Base-by-base conservation (phyloP, 2,113 vertebrate species). In the Tiliqua scincoides region DNA sequence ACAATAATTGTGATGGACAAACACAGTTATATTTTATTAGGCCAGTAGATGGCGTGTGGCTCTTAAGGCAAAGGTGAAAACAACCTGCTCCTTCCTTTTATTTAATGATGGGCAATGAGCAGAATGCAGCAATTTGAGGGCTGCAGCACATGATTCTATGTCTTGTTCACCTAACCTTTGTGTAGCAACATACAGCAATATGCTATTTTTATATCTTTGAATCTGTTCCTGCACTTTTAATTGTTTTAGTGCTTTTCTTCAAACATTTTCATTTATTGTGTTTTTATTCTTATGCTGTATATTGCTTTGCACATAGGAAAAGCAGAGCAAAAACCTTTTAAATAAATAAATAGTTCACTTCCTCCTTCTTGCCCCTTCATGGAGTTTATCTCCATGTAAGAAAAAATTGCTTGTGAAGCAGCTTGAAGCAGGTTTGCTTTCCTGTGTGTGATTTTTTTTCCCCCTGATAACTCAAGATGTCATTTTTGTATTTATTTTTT, bases 41-140 rank as follows among this genome's bases (percentile, higher is more conserved):
- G 37, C 76, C 84, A 85, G 76, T 72, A 85, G 85, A 54, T 74
- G 78, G 77, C 85, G 72, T 40, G 62, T 14, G 43, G n/a, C 48
- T 80, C 57, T 62, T 21, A 80, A 72, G 27, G 43, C 20, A 35
- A 79, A 72, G 30, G 40, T 48, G 68, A 80, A 9, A 67, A 72
- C 37, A 40, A 32, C 27, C 21, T 83, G 6, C n/a, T 48, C 15
- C 8, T 27, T 84, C 35, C 3, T 35, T 75, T 75, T 76, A 37
- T 76, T 71, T 79, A 78, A 59, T 71, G 11, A 30, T 37, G 11
- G 25, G 6, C 37, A 52, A 3, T 32, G 15, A 32, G 25, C 21
- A 59, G 35, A 85, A 79, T 72, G 57, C 30, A 68, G 23, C n/a
- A 25, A 32, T 62, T 62, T 71, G 35, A 85, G 6, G 23, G 40